A percentile compares a stretch with the other conserved stretches of the same genome.
These are phyloP conservation scores for Gnathonemus longibarbis DNA, from an alignment of 2,113 vertebrate genomes.

Conservation along the genomic window DNA sequence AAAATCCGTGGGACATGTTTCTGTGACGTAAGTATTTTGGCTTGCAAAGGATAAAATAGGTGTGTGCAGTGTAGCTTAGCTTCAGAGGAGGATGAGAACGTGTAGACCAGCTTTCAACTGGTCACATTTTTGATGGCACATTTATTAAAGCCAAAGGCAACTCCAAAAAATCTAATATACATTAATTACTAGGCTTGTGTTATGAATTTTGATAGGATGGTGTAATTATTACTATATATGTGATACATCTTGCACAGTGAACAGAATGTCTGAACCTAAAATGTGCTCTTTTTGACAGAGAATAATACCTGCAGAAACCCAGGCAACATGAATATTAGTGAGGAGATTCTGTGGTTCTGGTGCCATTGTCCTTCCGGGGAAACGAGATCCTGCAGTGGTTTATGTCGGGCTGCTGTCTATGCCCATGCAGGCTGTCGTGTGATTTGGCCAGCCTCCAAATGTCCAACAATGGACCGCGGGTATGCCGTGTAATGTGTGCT, in stretches of 20 bases:
- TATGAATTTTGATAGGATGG: not conserved
- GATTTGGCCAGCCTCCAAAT: not conserved
- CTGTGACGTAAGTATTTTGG: not conserved
- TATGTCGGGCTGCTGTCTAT: not conserved
- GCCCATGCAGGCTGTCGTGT: not conserved
- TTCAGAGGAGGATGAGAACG: not conserved
- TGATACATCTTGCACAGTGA: slow-evolving; percentile 44
- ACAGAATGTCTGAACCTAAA: slow-evolving; percentile 29
- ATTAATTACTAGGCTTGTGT: not conserved
- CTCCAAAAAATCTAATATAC: not conserved
- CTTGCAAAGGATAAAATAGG: not conserved
- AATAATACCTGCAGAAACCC: not conserved
- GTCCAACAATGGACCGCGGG: not conserved
- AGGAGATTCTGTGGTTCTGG: not conserved
- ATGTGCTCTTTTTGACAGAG: slow-evolving; percentile 11
- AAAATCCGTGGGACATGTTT: not conserved
- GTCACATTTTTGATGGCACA: not conserved
- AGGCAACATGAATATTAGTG: not conserved
- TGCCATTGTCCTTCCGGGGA: not conserved
- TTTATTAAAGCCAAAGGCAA: not conserved
- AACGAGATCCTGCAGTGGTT: not conserved
- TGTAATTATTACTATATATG: not conserved
- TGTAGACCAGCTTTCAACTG: not conserved
- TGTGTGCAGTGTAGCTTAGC: not conserved
- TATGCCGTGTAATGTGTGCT: not conserved